Conservation (phyloP, 2,888 invertebrate species). For the Perizoma flavofasciatum region DNA sequence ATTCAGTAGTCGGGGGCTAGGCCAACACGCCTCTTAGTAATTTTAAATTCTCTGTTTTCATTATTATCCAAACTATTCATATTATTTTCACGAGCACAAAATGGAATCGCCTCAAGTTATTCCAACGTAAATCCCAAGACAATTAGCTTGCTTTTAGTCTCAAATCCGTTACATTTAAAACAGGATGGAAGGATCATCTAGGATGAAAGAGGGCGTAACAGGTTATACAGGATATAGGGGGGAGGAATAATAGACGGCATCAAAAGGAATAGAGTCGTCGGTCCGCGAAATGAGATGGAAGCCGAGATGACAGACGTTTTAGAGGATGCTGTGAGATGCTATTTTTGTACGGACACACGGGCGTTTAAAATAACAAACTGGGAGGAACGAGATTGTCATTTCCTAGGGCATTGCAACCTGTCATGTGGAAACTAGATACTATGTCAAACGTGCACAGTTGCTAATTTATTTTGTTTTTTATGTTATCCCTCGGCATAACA, state of each 20-base stretch:
- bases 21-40: too few species aligned
- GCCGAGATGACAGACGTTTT: slow-evolving; percentile 60
- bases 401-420: too few species aligned
- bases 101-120: too few species aligned
- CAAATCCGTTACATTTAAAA: slow-evolving; percentile 11
- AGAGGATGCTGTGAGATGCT: slow-evolving; percentile 46
- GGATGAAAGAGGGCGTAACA: slow-evolving; percentile 7
- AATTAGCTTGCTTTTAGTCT: not conserved
- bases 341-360: slow-evolving; percentile 42
- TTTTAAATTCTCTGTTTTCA: too few species aligned
- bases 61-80: too few species aligned
- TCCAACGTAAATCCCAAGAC: not conserved
- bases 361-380: not conserved
- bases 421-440: too few species aligned
- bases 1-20: too few species aligned
- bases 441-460: too few species aligned
- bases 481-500: too few species aligned
- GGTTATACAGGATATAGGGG: slow-evolving; percentile 17
- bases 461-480: too few species aligned
- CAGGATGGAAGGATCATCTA: slow-evolving; percentile 10
- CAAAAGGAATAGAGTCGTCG: slow-evolving; percentile 46
- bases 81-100: too few species aligned
- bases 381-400: too few species aligned
- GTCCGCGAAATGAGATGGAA: slow-evolving; percentile 68
- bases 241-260: slow-evolving; percentile 22